A percentile compares a stretch with the other conserved stretches of the same genome.
Conservation (phyloP, 2,113 vertebrate genomes). For the Dicerorhinus sumatrensis region DNA sequence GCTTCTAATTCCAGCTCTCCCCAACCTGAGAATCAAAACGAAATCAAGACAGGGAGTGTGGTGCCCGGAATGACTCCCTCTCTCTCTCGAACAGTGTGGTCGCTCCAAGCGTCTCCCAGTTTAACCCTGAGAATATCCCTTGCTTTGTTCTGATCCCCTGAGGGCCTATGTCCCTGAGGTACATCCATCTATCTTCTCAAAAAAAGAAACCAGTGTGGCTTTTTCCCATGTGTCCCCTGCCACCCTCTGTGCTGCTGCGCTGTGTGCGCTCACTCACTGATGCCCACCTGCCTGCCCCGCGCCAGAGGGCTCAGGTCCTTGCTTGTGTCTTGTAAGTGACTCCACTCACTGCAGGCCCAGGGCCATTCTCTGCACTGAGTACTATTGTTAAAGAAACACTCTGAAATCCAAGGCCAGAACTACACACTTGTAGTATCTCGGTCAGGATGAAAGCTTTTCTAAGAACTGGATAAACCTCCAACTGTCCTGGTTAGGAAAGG, state of each 20-base stretch:
- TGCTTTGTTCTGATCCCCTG: background rate
- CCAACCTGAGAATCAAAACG: conserved; percentile 10
- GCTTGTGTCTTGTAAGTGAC: background rate
- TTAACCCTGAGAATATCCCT: background rate
- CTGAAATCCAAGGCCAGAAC: background rate
- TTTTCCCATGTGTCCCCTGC: rapidly evolving
- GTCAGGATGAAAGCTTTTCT: background rate
- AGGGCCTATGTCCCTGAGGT: background rate
- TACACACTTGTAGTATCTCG: background rate
- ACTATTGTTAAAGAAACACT: background rate
- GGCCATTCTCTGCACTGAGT: background rate
- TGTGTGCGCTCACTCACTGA: background rate
- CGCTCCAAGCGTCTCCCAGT: background rate
- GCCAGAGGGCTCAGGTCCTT: background rate
- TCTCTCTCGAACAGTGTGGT: background rate
- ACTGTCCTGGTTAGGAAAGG: background rate
- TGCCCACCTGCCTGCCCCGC: background rate
- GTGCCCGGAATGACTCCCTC: background rate
- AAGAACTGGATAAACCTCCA: background rate
- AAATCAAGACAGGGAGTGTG: background rate
- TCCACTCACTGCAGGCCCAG: background rate
- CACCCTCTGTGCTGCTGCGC: rapidly evolving
- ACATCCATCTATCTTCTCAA: background rate
- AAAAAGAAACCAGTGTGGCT: background rate
- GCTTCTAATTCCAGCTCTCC: background rate